Percentiles rank a stretch among this genome's conserved stretches.
Evolutionary conservation across 2,113 vertebrate species (phyloP).

Genomic region (Polypterus bichir): DNA sequence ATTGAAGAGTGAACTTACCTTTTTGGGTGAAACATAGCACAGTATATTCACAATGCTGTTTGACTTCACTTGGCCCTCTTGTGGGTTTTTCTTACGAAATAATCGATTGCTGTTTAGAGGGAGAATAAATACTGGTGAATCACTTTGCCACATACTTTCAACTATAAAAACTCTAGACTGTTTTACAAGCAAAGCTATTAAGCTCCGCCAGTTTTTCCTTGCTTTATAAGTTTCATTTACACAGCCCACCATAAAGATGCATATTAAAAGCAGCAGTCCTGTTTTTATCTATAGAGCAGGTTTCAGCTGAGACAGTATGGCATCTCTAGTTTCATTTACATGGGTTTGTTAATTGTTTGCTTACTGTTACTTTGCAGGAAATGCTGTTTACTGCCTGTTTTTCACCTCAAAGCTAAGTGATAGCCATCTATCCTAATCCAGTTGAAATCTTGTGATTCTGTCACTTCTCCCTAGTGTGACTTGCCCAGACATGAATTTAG

Average conservation of each 20-base stretch:
- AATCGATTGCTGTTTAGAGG: conserved; percentile 42
- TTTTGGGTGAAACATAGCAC: conserved; percentile 52
- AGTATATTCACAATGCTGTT: conserved; percentile 67
- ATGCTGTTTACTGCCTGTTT: background rate
- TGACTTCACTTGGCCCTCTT: conserved; percentile 62
- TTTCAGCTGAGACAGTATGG: too few species aligned
- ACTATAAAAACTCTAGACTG: conserved; percentile 29
- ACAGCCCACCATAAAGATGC: too few species aligned
- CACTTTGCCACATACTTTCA: conserved; percentile 28
- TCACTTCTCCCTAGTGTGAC: background rate
- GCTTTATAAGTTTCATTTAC: too few species aligned
- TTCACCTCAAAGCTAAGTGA: conserved; percentile 1
- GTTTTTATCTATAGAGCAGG: too few species aligned
- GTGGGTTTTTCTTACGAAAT: conserved; percentile 56
- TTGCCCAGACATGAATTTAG: too few species aligned
- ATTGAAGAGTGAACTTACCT: conserved; percentile 30
- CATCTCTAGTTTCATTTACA: too few species aligned
- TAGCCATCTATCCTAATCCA: background rate
- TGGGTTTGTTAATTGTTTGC: too few species aligned
- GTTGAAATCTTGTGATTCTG: background rate
- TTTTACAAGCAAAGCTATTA: too few species aligned
- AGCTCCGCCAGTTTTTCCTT: too few species aligned
- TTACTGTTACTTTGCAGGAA: background rate
- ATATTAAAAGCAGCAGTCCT: too few species aligned
- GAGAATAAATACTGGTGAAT: conserved; percentile 21